These are phyloP conservation scores for Acipenser oxyrinchus DNA, from an alignment of 2,797 vertebrate species.

Conservation along the genomic window DNA sequence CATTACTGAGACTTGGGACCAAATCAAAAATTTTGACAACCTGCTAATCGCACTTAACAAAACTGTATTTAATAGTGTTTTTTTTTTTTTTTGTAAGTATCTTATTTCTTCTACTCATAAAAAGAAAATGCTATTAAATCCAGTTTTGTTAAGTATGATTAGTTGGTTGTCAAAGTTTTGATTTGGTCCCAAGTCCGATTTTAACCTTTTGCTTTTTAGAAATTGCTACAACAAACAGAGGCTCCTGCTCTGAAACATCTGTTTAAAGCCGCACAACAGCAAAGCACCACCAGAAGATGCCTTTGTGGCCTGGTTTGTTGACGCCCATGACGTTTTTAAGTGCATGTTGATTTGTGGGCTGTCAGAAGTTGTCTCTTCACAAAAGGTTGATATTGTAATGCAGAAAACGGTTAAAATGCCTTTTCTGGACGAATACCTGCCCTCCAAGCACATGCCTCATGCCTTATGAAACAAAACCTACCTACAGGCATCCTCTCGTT, in stretches of 20 bases:
- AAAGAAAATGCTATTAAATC: no score
- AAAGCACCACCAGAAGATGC: conserved; percentile 13
- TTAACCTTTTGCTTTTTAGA: conserved; percentile 36
- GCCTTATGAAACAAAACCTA: conserved; percentile 17
- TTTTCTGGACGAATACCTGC: conserved; percentile 13
- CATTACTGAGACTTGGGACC: conserved; percentile 29
- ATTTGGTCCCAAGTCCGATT: conserved; percentile 21
- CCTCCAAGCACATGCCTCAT: background rate
- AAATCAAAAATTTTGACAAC: no score
- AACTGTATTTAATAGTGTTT: no score
- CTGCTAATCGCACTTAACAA: no score
- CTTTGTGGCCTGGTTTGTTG: background rate
- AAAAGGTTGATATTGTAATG: background rate
- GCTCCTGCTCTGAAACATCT: conserved; percentile 32
- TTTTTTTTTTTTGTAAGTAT: no score
- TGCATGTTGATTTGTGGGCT: background rate
- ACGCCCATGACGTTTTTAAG: background rate
- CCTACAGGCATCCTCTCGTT: conserved; percentile 2
- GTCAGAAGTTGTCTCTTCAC: background rate
- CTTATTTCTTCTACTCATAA: no score
- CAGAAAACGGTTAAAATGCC: background rate
- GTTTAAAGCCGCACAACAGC: conserved; percentile 23
- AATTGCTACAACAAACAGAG: conserved; percentile 38
- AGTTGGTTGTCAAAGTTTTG: no score
- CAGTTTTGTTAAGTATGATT: no score